Evolutionary conservation across 2,113 vertebrate species (phyloP).

Genomic region (Myotis davidii): DNA sequence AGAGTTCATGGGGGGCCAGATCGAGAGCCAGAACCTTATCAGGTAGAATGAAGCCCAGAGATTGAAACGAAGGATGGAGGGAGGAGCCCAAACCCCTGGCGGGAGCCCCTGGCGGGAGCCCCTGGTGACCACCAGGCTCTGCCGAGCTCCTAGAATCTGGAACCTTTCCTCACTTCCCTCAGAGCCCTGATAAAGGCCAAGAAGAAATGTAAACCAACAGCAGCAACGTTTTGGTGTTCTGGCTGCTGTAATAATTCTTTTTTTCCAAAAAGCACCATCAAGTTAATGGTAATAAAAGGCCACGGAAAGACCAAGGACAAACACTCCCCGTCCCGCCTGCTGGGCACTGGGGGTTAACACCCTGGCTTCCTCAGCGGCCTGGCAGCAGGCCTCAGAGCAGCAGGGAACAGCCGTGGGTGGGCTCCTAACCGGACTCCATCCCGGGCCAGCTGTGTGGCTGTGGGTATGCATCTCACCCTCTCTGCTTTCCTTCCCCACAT

Average conservation of each 20-base stretch:
- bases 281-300: neutral
- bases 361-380: rapidly evolving
- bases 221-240: neutral
- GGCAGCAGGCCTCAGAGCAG: rapidly evolving
- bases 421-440: rapidly evolving
- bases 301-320: neutral
- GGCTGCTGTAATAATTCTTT: neutral
- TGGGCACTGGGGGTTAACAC: neutral
- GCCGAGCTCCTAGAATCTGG: neutral
- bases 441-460: neutral
- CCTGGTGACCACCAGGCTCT: neutral
- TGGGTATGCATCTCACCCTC: neutral
- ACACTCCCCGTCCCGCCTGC: rapidly evolving
- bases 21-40: neutral
- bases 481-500: neutral
- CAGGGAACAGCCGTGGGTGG: rapidly evolving
- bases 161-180: neutral
- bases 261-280: neutral
- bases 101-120: neutral
- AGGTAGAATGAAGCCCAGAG: rapidly evolving
- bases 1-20: too few relatives aligned
- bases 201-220: neutral
- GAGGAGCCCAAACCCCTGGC: neutral
- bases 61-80: rapidly evolving
- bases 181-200: neutral